Evolutionary conservation across 2,797 vertebrate species (phyloP), one percentile per base, ranked within the genome.

Genomic region (Hydrophis major): DNA sequence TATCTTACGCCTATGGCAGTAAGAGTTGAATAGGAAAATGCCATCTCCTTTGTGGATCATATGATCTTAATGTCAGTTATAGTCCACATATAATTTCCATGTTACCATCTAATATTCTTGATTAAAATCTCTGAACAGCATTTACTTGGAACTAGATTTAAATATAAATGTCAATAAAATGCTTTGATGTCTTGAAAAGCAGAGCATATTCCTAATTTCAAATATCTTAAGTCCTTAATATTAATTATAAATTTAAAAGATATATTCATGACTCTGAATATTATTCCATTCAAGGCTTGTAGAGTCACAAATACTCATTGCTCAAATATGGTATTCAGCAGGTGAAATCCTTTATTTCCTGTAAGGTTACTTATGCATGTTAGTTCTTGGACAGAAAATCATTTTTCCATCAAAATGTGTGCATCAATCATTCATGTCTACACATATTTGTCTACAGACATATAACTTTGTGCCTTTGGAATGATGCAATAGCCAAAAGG

Each of bases 41-140:
- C 89, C 87, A 93, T 32, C 28, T 92, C 42, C 59, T 95, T 92
- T 1, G 0, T 94, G 89, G 55, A 16, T 94, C 90, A 89, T 89
- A 95, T 94, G 92, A 96, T 92, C 93, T 95, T 92, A 91, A 88
- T 89, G 89, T 93, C 88, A 94, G 86, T 90, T 93, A 92, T 94
- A 93, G 95, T 88, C 92, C 6, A n/a, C 37, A 50, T 95, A 94
- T 90, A 94, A 96, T 95, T 93, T 56, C 10, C 66, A 94, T 87
- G 87, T 92, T 60, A 91, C 91, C 57, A 86, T 25, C 47, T 88
- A 91, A 88, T 87, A 87, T 91, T 83, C 18, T 42, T 56, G 5
- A 37, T 94, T 94, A 91, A 61, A 95, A 95, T 93, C 66, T 47
- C 86, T 94, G 86, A 94, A 94, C 94, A 89, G 28, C 92, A 57